phyloP scores from a whole-genome alignment of 2,113 vertebrate genomes.

The Muntiacus muntjak region DNA sequence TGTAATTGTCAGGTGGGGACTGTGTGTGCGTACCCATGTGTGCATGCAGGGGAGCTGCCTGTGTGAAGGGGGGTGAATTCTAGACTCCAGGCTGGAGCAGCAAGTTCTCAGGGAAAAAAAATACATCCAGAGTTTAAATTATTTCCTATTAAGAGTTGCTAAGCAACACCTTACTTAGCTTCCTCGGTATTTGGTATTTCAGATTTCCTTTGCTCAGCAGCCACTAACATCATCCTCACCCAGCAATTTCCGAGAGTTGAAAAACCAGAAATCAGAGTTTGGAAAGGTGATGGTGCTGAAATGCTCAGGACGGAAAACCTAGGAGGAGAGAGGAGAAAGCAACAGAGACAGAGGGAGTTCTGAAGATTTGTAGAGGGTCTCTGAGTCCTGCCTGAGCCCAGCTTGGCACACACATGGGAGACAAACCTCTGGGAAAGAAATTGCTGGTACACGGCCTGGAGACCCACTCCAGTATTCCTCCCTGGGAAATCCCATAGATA shows the following conservation, averaged over 20 bases:
- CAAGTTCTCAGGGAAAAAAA: slow-evolving; percentile 42
- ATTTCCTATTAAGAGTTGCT: slow-evolving; percentile 70
- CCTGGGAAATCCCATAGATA: background rate
- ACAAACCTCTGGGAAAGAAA: background rate
- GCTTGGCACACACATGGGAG: fast-evolving
- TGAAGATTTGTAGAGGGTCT: background rate
- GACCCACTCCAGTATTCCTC: background rate
- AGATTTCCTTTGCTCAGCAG: slow-evolving; percentile 39
- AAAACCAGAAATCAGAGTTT: background rate
- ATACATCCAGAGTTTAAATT: slow-evolving; percentile 51
- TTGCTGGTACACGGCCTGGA: background rate
- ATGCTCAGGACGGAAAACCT: background rate
- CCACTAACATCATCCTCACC: background rate
- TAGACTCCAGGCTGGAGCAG: background rate
- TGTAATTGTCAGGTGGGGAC: background rate
- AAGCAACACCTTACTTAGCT: slow-evolving; percentile 55
- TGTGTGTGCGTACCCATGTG: fast-evolving
- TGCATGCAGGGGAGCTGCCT: background rate
- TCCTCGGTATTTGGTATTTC: background rate
- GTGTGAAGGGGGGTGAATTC: background rate
- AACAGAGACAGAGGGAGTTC: background rate
- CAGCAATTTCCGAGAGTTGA: background rate
- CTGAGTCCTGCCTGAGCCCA: background rate
- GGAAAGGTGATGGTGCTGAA: background rate
- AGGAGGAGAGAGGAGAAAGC: background rate